A percentile compares a stretch with the other conserved stretches of the same genome.
Evolutionary conservation across 2,113 vertebrate genomes (phyloP).

Genomic region (Sorex fumeus): DNA sequence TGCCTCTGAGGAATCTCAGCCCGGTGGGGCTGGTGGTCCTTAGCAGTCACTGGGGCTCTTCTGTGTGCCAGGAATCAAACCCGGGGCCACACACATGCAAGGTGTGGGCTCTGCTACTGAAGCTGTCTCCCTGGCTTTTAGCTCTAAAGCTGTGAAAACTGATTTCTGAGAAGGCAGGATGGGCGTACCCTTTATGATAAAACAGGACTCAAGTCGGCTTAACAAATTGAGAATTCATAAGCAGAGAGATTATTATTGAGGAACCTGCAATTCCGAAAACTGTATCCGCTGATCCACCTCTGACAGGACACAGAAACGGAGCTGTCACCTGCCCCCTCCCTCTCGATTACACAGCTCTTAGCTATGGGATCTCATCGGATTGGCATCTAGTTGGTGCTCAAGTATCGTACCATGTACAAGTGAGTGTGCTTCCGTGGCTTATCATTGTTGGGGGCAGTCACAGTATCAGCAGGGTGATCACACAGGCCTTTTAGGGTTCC

Average conservation of each 20-base stretch:
- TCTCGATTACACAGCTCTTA: background rate
- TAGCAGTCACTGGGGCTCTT: too few species aligned
- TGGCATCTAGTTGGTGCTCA: slow-evolving; percentile 12
- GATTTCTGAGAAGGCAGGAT: slow-evolving; percentile 64
- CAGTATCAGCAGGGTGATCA: background rate
- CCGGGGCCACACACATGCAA: too few species aligned
- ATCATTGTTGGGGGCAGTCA: background rate
- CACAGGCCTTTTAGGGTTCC: slow-evolving; percentile 3
- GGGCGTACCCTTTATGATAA: slow-evolving; percentile 26
- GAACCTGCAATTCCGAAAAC: slow-evolving; percentile 41
- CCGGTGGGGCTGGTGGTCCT: too few species aligned
- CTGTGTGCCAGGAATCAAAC: too few species aligned
- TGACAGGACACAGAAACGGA: background rate
- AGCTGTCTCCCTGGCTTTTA: too few species aligned
- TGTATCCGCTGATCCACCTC: slow-evolving; percentile 33
- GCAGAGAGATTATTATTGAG: slow-evolving; percentile 29
- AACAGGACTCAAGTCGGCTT: slow-evolving; percentile 27
- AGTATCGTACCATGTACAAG: slow-evolving; percentile 30
- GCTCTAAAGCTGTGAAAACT: slow-evolving; percentile 41
- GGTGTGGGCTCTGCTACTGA: too few species aligned
- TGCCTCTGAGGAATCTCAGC: too few species aligned
- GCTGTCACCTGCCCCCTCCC: background rate
- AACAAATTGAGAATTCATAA: slow-evolving; percentile 47
- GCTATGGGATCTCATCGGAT: background rate
- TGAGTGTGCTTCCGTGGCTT: background rate